Evolutionary conservation across 2,888 invertebrate species (phyloP).

Genomic region (Deilephila porcellus): DNA sequence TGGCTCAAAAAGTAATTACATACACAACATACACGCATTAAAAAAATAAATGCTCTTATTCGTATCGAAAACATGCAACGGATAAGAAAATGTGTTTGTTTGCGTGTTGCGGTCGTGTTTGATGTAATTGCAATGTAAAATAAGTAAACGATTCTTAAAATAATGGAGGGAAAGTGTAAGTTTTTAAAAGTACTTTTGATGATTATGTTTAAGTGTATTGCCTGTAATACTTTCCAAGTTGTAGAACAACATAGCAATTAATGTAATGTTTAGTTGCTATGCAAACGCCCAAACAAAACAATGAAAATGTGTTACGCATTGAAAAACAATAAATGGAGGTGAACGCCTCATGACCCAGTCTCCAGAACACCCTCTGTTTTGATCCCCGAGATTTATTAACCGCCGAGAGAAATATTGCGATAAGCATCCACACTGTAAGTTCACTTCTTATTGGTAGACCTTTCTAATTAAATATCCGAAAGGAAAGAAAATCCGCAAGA

Average conservation of each 20-base stretch:
- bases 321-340: constrained; percentile 20
- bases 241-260: not conserved
- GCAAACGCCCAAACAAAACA: not conserved
- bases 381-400: constrained; percentile 19
- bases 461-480: constrained; percentile 31
- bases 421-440: constrained; percentile 22
- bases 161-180: not conserved
- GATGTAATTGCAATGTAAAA: constrained; percentile 6
- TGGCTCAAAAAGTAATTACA: not conserved
- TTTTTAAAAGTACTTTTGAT: not conserved
- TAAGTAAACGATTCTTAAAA: not conserved
- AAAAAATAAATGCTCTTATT: not conserved
- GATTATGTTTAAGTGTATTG: not conserved
- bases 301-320: constrained; percentile 3
- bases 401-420: constrained; percentile 22
- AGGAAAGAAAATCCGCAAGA: not conserved
- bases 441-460: constrained; percentile 23
- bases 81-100: not conserved
- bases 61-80: constrained; percentile 3
- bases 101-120: not conserved
- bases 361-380: constrained; percentile 23
- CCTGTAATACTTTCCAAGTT: not conserved
- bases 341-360: constrained; percentile 20
- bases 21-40: not conserved
- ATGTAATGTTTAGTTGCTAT: not conserved